A percentile compares a stretch with the other conserved stretches of the same genome.
Conservation (phyloP, 1,140 invertebrate species). For the Atopsyche davidsoni region DNA sequence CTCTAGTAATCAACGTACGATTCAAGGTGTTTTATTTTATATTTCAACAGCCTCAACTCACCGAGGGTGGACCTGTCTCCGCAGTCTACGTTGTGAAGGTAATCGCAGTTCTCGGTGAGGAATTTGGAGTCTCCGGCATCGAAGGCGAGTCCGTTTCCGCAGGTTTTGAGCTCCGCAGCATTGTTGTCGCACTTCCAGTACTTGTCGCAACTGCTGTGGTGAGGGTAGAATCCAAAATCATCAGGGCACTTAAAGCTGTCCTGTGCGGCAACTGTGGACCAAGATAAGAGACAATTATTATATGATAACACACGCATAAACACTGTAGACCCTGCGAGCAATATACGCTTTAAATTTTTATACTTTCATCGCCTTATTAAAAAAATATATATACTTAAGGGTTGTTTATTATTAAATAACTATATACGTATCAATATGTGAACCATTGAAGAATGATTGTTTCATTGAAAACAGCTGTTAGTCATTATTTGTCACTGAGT, state of each 20-base stretch:
- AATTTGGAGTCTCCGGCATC: conserved; percentile 83
- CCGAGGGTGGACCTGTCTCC: conserved; percentile 79
- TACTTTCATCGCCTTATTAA: no score
- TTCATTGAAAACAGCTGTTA: no score
- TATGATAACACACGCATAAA: no score
- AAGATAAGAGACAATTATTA: conserved; percentile 2
- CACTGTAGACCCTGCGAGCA: no score
- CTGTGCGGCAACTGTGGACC: conserved; percentile 52
- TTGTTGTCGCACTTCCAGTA: conserved; percentile 94
- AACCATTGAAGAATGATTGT: no score
- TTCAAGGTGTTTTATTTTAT: conserved; percentile 6
- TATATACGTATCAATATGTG: no score
- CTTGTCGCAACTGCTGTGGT: conserved; percentile 84
- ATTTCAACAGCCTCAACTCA: conserved; percentile 44
- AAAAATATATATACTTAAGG: no score
- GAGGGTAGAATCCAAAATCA: conserved; percentile 91
- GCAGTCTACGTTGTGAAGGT: conserved; percentile 93
- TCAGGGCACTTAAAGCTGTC: conserved; percentile 89
- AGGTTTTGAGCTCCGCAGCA: conserved; percentile 81
- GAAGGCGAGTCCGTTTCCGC: conserved; percentile 90
- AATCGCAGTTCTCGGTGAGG: conserved; percentile 90
- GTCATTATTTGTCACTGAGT: no score
- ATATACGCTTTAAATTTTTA: no score
- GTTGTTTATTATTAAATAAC: no score
- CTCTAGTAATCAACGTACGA: neutral